Conservation (phyloP, 2,113 vertebrate species). For the Nematolebias whitei region DNA sequence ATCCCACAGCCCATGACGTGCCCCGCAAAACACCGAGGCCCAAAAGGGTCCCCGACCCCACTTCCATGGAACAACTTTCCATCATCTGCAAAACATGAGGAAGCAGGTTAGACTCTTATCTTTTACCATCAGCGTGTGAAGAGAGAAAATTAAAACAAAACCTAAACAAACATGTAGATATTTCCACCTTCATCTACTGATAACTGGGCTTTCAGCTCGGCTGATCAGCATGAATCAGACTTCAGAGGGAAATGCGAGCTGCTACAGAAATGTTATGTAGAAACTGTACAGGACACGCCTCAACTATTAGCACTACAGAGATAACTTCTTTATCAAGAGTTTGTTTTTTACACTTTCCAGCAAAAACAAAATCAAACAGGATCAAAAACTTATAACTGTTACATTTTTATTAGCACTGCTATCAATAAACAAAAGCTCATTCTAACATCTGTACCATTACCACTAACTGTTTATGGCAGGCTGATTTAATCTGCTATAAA, state of each 20-base stretch:
- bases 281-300: conserved; percentile 6
- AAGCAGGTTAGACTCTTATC: background rate
- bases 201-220: conserved; percentile 21
- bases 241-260: conserved; percentile 24
- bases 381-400: background rate
- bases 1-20: conserved; percentile 97
- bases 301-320: background rate
- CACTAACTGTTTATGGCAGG: too few species aligned
- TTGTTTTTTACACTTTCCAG: background rate
- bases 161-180: too few species aligned
- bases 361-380: background rate
- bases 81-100: conserved; percentile 80
- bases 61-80: conserved; percentile 96
- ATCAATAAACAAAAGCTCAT: too few species aligned
- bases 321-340: background rate
- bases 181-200: too few species aligned
- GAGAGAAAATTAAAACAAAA: too few species aligned
- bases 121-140: too few species aligned
- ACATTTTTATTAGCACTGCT: background rate
- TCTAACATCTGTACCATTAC: too few species aligned
- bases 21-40: conserved; percentile 93
- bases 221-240: conserved; percentile 20
- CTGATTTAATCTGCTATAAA: too few species aligned
- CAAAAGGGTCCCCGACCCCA: conserved; percentile 92
- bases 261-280: conserved; percentile 3